These are phyloP conservation scores for Zoanthus gigantus DNA, from an alignment of 92 coral and sea anemone genomes.

Conservation along the genomic window DNA sequence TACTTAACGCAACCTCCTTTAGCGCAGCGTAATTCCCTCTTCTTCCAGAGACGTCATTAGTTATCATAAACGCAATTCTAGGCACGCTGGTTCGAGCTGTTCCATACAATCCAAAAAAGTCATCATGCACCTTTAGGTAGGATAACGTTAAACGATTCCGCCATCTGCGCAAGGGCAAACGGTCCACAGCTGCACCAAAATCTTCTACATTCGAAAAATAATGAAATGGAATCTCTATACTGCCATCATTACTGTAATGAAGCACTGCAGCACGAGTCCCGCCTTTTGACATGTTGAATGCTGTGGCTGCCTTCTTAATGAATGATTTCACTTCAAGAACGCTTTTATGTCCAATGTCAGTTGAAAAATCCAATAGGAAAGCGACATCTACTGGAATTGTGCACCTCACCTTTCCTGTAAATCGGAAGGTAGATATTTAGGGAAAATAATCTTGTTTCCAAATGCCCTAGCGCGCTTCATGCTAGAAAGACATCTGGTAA, in stretches of 20 bases:
- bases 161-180: slow-evolving; percentile 14
- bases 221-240: slow-evolving; percentile 31
- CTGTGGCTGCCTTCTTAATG: slow-evolving; percentile 17
- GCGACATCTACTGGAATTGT: slow-evolving; percentile 35
- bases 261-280: slow-evolving; percentile 40
- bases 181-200: slow-evolving; percentile 32
- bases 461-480: too few relatives aligned
- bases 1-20: slow-evolving; percentile 22
- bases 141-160: slow-evolving; percentile 22
- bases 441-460: not conserved
- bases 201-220: slow-evolving; percentile 14
- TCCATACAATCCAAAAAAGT: slow-evolving; percentile 23
- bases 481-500: not conserved
- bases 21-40: slow-evolving; percentile 4
- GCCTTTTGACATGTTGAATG: slow-evolving; percentile 22
- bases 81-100: slow-evolving; percentile 37
- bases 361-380: slow-evolving; percentile 32
- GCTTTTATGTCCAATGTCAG: slow-evolving; percentile 3
- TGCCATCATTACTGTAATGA: slow-evolving; percentile 31
- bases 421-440: not conserved
- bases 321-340: slow-evolving; percentile 12
- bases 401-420: not conserved
- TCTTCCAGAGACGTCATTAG: slow-evolving; percentile 11
- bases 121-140: slow-evolving; percentile 22
- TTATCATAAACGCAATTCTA: slow-evolving; percentile 31